These are phyloP conservation scores for Gadus chalcogrammus DNA, from an alignment of 2,113 vertebrate species.

Conservation along the genomic window DNA sequence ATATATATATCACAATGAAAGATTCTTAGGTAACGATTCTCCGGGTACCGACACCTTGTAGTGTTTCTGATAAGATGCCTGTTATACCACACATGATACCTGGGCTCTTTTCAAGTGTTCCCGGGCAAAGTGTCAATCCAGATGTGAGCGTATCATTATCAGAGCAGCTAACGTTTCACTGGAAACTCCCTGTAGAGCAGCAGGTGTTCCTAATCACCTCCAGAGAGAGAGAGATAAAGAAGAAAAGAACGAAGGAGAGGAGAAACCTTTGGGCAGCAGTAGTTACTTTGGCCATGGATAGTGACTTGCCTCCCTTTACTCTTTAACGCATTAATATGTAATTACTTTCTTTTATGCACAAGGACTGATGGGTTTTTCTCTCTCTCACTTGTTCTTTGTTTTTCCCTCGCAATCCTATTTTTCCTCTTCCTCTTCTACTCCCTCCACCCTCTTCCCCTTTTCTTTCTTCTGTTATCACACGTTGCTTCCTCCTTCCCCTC, in stretches of 20 bases:
- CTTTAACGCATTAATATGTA: neutral
- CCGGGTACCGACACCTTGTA: conserved; percentile 41
- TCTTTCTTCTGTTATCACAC: conserved; percentile 45
- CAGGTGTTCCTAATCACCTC: conserved; percentile 58
- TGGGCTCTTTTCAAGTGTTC: conserved; percentile 12
- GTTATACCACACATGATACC: conserved; percentile 36
- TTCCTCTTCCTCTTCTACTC: neutral
- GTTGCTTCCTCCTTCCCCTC: conserved; percentile 51
- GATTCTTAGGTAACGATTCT: neutral
- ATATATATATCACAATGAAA: too few species aligned
- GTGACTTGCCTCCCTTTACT: neutral
- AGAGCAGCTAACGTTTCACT: conserved; percentile 59
- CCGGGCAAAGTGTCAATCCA: conserved; percentile 48
- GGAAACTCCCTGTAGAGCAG: conserved; percentile 66
- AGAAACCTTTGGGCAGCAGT: neutral
- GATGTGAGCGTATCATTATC: conserved; percentile 63
- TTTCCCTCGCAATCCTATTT: neutral
- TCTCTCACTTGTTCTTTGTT: conserved; percentile 10
- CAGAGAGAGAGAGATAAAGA: conserved; percentile 32
- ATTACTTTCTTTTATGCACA: conserved; percentile 8
- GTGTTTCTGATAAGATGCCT: conserved; percentile 23
- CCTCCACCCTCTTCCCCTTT: conserved; percentile 9
- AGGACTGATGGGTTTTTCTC: conserved; percentile 3
- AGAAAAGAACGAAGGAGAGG: conserved; percentile 2
- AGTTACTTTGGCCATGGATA: conserved; percentile 2